phyloP scores from a whole-genome alignment of 1,140 invertebrate genomes.

The Pseudomyrmex cubaensis region DNA sequence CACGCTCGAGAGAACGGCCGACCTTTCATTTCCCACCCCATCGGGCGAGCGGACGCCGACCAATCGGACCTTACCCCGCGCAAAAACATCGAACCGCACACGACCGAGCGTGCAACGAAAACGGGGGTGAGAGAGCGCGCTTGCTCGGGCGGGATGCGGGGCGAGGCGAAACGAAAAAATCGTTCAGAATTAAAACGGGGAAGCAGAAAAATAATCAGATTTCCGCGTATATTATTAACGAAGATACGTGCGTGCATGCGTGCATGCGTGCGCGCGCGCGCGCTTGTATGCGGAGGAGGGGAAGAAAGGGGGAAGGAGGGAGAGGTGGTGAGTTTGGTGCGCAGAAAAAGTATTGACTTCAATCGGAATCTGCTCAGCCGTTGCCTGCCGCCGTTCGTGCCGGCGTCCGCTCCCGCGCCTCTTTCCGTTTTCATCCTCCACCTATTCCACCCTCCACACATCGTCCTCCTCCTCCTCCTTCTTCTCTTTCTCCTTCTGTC shows the following conservation, averaged over 20 bases:
- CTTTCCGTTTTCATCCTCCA: not conserved
- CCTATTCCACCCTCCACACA: slow-evolving; percentile 4
- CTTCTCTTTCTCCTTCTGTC: slow-evolving; percentile 23
- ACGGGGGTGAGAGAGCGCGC: slow-evolving; percentile 54
- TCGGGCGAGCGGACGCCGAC: slow-evolving; percentile 67
- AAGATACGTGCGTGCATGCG: slow-evolving; percentile 65
- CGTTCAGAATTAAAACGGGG: slow-evolving; percentile 83
- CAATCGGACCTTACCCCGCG: slow-evolving; percentile 77
- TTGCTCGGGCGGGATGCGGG: slow-evolving; percentile 41
- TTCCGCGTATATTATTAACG: slow-evolving; percentile 84
- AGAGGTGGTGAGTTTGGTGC: slow-evolving; percentile 26
- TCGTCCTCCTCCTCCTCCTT: not conserved
- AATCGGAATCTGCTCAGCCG: slow-evolving; percentile 75
- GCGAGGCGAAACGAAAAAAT: slow-evolving; percentile 67
- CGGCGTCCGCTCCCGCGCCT: slow-evolving; percentile 2
- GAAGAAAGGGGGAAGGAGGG: not conserved
- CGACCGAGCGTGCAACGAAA: slow-evolving; percentile 66
- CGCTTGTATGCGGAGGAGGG: not conserved
- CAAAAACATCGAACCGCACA: slow-evolving; percentile 80
- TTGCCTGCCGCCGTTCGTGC: slow-evolving; percentile 50
- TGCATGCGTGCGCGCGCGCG: slow-evolving; percentile 32
- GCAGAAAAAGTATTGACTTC: slow-evolving; percentile 81
- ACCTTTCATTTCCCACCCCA: slow-evolving; percentile 76
- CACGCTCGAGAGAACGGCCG: slow-evolving; percentile 67
- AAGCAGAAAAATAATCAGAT: slow-evolving; percentile 84